A percentile compares a stretch with the other conserved stretches of the same genome.
phyloP scores from a whole-genome alignment of 2,797 vertebrate genomes.

The Pseudocheirus occidentalis region DNA sequence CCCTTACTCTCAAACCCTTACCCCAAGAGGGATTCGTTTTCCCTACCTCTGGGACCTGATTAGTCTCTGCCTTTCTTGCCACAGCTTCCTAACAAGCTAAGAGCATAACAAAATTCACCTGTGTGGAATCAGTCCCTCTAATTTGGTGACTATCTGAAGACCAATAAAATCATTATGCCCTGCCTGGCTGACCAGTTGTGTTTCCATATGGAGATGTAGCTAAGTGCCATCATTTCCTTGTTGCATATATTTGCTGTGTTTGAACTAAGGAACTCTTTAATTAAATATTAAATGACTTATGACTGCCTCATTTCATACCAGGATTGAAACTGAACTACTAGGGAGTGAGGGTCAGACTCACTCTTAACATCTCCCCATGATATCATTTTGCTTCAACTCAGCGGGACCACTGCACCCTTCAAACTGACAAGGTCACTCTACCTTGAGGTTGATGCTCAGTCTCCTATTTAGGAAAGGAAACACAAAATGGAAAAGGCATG shows the following conservation, averaged over 20 bases:
- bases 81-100: background rate
- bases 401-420: background rate
- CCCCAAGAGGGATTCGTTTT: background rate
- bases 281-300: background rate
- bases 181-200: background rate
- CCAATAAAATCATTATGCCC: background rate
- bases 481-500: background rate
- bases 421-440: background rate
- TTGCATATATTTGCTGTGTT: background rate
- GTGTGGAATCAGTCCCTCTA: background rate
- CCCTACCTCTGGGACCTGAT: background rate
- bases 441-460: background rate
- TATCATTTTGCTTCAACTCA: background rate
- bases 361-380: background rate
- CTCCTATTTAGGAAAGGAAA: background rate
- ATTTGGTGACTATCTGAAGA: background rate
- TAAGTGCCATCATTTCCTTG: background rate
- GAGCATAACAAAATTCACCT: background rate
- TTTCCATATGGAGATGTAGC: background rate
- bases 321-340: background rate
- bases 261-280: background rate
- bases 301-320: background rate
- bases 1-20: no score
- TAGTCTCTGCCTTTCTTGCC: background rate
- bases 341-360: background rate